Evolutionary conservation across 2,797 vertebrate genomes (phyloP).

Genomic region (Dipus sagitta): DNA sequence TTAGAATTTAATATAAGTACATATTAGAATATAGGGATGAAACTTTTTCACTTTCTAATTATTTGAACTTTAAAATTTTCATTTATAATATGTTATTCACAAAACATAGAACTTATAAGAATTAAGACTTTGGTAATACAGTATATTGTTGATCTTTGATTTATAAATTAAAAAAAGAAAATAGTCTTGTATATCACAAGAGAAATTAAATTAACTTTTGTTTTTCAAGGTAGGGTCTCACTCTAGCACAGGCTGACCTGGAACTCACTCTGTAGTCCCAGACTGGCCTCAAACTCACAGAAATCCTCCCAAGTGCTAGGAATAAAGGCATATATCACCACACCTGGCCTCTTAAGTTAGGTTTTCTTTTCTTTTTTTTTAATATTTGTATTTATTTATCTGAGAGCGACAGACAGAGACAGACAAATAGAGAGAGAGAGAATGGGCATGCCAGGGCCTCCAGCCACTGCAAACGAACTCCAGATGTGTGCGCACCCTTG

Average conservation of each 20-base stretch:
- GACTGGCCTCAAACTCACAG: too few relatives aligned
- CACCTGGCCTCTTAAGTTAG: not conserved
- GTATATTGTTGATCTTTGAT: not conserved
- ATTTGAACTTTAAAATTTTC: constrained; percentile 62
- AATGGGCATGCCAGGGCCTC: too few relatives aligned
- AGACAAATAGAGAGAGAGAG: too few relatives aligned
- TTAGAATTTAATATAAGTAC: not conserved
- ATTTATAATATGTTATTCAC: constrained; percentile 27
- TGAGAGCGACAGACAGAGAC: too few relatives aligned
- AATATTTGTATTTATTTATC: too few relatives aligned
- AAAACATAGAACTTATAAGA: constrained; percentile 10
- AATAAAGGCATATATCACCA: too few relatives aligned
- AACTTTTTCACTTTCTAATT: not conserved
- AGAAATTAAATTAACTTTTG: constrained; percentile 3
- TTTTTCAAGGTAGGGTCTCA: not conserved
- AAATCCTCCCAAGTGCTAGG: too few relatives aligned
- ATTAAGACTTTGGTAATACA: not conserved
- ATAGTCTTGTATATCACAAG: not conserved
- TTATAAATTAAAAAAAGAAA: constrained; percentile 19
- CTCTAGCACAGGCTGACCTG: too few relatives aligned
- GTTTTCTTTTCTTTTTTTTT: too few relatives aligned
- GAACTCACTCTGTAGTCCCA: too few relatives aligned
- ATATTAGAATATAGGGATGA: not conserved
- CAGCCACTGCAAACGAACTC: too few relatives aligned
- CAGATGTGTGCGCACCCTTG: too few relatives aligned